phyloP scores from a whole-genome alignment of 1,140 invertebrate species.

The Drosophila setifemur region DNA sequence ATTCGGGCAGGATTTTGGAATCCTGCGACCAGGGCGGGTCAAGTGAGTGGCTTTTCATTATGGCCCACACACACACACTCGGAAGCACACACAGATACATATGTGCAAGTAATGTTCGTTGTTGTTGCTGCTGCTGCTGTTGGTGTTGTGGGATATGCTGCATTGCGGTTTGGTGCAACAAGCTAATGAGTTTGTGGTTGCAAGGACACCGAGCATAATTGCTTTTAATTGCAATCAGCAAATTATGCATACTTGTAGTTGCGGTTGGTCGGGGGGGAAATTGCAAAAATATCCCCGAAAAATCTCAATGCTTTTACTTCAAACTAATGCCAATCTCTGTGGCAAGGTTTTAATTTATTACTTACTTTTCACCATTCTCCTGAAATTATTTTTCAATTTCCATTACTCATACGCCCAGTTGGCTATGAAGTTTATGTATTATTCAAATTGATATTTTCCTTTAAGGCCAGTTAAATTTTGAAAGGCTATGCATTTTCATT shows the following conservation, averaged over 20 bases:
- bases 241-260: slow-evolving; percentile 72
- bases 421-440: too few relatives aligned
- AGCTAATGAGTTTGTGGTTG: slow-evolving; percentile 79
- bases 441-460: too few relatives aligned
- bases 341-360: too few relatives aligned
- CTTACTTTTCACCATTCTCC: too few relatives aligned
- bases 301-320: neutral
- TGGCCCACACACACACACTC: slow-evolving; percentile 3
- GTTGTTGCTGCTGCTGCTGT: slow-evolving; percentile 23
- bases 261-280: slow-evolving; percentile 1
- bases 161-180: slow-evolving; percentile 73
- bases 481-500: too few relatives aligned
- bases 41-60: slow-evolving; percentile 36
- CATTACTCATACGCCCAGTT: too few relatives aligned
- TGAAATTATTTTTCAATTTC: too few relatives aligned
- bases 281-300: neutral
- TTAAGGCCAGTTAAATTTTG: too few relatives aligned
- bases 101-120: slow-evolving; percentile 41
- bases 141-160: slow-evolving; percentile 58
- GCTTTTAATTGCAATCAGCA: slow-evolving; percentile 78
- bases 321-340: too few relatives aligned
- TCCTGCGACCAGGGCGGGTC: neutral
- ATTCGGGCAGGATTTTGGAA: neutral
- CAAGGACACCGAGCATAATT: slow-evolving; percentile 70
- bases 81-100: neutral